Conservation (phyloP, 2,113 vertebrate genomes). For the Lamprologus callipterus region DNA sequence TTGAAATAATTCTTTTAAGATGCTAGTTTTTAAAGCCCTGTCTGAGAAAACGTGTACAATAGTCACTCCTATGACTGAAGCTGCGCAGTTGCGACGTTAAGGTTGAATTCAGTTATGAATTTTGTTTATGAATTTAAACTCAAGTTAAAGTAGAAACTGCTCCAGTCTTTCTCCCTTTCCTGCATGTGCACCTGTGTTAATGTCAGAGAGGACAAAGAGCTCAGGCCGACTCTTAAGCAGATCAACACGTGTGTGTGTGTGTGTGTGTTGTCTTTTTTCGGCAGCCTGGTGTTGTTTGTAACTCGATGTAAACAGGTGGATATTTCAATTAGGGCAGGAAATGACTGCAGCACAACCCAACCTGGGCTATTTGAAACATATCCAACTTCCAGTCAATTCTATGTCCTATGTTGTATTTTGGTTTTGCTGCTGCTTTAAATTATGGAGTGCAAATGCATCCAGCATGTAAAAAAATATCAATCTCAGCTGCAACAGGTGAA, state of each 20-base stretch:
- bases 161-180: neutral
- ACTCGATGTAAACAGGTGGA: neutral
- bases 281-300: neutral
- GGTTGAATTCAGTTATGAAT: rapidly evolving
- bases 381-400: neutral
- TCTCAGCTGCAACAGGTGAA: neutral
- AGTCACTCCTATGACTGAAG: neutral
- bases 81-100: neutral
- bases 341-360: neutral
- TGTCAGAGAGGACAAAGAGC: slow-evolving; percentile 38
- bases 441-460: neutral
- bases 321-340: neutral
- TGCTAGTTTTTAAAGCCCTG: neutral
- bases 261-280: neutral
- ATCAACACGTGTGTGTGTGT: neutral
- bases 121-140: neutral
- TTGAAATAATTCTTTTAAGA: neutral
- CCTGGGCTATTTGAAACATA: neutral
- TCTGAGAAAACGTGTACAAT: neutral
- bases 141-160: neutral
- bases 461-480: neutral
- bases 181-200: neutral
- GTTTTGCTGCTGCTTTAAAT: neutral
- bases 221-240: slow-evolving; percentile 29
- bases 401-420: neutral